A percentile compares a stretch with the other conserved stretches of the same genome.
Evolutionary conservation across 2,888 invertebrate species (phyloP).

Genomic region (Epiblema foenella): DNA sequence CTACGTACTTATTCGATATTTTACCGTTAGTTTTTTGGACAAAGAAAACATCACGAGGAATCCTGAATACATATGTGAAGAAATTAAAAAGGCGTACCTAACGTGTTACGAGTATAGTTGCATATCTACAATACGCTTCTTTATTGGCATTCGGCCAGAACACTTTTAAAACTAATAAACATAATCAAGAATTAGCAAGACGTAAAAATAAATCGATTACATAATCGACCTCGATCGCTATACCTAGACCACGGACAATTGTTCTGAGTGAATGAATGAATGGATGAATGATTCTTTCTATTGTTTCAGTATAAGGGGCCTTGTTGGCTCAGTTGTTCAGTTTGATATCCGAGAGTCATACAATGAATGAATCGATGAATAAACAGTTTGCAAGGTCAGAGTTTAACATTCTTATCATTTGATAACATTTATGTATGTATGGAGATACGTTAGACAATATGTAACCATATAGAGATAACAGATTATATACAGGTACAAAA

Average conservation of each 20-base stretch:
- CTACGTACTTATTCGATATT: too few relatives aligned
- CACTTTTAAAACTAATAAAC: constrained; percentile 1
- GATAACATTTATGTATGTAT: background rate
- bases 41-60: too few relatives aligned
- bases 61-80: too few relatives aligned
- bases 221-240: constrained; percentile 32
- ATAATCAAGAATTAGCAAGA: constrained; percentile 3
- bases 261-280: constrained; percentile 27
- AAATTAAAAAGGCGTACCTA: too few relatives aligned
- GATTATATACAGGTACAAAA: too few relatives aligned
- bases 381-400: background rate
- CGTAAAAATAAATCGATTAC: constrained; percentile 24
- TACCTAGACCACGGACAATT: constrained; percentile 40
- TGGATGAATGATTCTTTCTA: constrained; percentile 33
- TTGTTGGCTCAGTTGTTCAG: constrained; percentile 30
- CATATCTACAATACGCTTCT: background rate
- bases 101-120: too few relatives aligned
- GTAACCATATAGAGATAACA: too few relatives aligned
- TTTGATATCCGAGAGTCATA: constrained; percentile 10
- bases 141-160: constrained; percentile 4
- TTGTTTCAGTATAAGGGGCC: constrained; percentile 31
- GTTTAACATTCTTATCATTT: background rate
- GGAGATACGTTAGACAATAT: too few relatives aligned
- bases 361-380: too few relatives aligned
- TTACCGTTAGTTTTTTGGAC: too few relatives aligned